phyloP scores from a whole-genome alignment of 1,140 invertebrate genomes.

The Drosophila teissieri region DNA sequence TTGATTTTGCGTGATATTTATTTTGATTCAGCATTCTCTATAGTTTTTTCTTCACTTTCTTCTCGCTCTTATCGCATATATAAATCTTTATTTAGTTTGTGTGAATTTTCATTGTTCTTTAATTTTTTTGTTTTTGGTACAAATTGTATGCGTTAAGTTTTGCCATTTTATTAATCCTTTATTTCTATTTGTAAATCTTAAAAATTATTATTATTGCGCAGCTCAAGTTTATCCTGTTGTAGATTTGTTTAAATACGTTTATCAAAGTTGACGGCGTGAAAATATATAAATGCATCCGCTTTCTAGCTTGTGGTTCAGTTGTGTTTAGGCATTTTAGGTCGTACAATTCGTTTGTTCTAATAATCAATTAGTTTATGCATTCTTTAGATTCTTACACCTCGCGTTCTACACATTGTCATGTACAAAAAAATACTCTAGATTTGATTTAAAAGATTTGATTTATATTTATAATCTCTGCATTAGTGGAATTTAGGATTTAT shows the following conservation, averaged over 20 bases:
- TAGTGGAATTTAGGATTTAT: slow-evolving; percentile 75
- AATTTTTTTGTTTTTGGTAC: slow-evolving; percentile 62
- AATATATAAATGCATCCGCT: slow-evolving; percentile 76
- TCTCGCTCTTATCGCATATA: slow-evolving; percentile 59
- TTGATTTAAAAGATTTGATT: slow-evolving; percentile 68
- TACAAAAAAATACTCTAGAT: slow-evolving; percentile 79
- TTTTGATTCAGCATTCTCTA: slow-evolving; percentile 74
- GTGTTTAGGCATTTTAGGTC: slow-evolving; percentile 57
- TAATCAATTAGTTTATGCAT: slow-evolving; percentile 42
- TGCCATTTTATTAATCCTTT: slow-evolving; percentile 45
- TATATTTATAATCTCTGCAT: slow-evolving; percentile 75
- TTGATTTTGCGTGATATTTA: slow-evolving; percentile 75
- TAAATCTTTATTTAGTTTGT: slow-evolving; percentile 61
- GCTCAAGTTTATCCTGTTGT: slow-evolving; percentile 55
- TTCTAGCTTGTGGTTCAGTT: slow-evolving; percentile 56
- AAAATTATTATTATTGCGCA: slow-evolving; percentile 77
- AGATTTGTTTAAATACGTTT: slow-evolving; percentile 61
- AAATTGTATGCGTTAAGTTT: slow-evolving; percentile 64
- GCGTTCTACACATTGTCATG: slow-evolving; percentile 45
- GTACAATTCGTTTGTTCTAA: slow-evolving; percentile 32
- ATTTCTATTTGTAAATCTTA: slow-evolving; percentile 78
- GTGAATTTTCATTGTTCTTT: slow-evolving; percentile 51
- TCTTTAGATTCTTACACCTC: slow-evolving; percentile 34
- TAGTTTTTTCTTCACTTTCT: slow-evolving; percentile 44
- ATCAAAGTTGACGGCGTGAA: slow-evolving; percentile 72